Percentiles rank a stretch among this genome's conserved stretches.
These are phyloP conservation scores for Muricea muricata DNA, from an alignment of 92 coral and sea anemone genomes.

Conservation along the genomic window DNA sequence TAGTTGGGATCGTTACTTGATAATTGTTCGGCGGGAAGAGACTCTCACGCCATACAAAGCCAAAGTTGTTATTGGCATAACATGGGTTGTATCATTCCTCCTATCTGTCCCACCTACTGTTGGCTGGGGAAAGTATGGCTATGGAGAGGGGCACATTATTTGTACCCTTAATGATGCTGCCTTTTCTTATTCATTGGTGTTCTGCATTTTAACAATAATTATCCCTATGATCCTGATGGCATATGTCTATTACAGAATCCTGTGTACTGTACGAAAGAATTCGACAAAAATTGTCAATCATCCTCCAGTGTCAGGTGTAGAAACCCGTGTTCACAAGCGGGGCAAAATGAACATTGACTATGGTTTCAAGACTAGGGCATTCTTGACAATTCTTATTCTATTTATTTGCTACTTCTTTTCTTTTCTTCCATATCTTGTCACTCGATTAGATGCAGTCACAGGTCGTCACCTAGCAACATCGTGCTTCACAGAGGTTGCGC, in stretches of 20 bases:
- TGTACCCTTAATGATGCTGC: slow-evolving; percentile 68
- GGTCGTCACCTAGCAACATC: slow-evolving; percentile 56
- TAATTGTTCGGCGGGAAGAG: slow-evolving; percentile 86
- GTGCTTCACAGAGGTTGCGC: slow-evolving; percentile 62
- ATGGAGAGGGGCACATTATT: slow-evolving; percentile 76
- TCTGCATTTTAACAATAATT: slow-evolving; percentile 66
- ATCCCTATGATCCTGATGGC: slow-evolving; percentile 80
- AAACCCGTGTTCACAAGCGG: slow-evolving; percentile 88
- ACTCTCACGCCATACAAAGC: slow-evolving; percentile 91
- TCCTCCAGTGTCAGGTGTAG: slow-evolving; percentile 87
- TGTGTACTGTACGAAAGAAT: slow-evolving; percentile 88
- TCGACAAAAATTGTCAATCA: slow-evolving; percentile 91
- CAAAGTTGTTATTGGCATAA: slow-evolving; percentile 74
- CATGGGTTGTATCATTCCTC: slow-evolving; percentile 81
- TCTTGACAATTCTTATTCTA: slow-evolving; percentile 89
- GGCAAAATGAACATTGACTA: slow-evolving; percentile 97
- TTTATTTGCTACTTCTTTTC: slow-evolving; percentile 81
- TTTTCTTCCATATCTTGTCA: slow-evolving; percentile 72
- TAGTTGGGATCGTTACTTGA: slow-evolving; percentile 88
- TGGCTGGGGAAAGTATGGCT: slow-evolving; percentile 87
- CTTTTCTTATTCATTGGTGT: slow-evolving; percentile 79
- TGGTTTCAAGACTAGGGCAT: slow-evolving; percentile 97
- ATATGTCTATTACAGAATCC: slow-evolving; percentile 80
- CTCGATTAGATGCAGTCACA: slow-evolving; percentile 70
- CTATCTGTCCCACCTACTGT: slow-evolving; percentile 81